Conservation (phyloP, 2,113 vertebrate species). For the Pelobates fuscus region DNA sequence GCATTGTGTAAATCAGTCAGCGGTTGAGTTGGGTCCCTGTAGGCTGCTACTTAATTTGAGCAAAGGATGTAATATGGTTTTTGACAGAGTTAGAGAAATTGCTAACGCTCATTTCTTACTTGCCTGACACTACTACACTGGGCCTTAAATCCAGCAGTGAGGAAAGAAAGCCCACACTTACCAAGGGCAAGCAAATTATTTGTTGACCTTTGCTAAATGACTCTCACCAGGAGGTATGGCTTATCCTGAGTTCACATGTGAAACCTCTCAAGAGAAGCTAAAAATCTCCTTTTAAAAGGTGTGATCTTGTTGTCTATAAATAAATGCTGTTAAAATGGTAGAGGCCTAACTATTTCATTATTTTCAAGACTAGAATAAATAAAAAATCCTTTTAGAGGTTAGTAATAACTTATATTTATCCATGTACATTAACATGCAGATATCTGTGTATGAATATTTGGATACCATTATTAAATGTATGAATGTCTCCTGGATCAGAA, state of each 20-base stretch:
- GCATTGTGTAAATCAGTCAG: neutral
- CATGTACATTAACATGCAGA: no score
- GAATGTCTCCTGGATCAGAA: no score
- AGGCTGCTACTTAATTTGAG: neutral
- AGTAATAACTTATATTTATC: no score
- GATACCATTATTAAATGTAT: no score
- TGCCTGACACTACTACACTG: neutral
- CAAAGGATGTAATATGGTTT: neutral
- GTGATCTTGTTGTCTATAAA: neutral
- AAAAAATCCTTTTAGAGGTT: no score
- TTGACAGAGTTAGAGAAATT: neutral
- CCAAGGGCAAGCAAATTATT: neutral
- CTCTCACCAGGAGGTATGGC: neutral
- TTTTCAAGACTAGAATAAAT: no score
- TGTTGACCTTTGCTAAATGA: neutral
- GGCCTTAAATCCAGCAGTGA: neutral
- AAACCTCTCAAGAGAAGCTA: neutral
- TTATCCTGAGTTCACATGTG: neutral
- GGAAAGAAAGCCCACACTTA: neutral
- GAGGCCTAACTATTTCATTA: no score
- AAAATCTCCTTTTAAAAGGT: neutral
- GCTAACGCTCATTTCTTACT: neutral
- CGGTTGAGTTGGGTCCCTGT: neutral
- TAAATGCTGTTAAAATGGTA: neutral
- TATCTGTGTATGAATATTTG: no score